Evolutionary conservation across 2,113 vertebrate species (phyloP), one percentile per base, ranked within the genome.

Genomic region (Sylvietta virens): DNA sequence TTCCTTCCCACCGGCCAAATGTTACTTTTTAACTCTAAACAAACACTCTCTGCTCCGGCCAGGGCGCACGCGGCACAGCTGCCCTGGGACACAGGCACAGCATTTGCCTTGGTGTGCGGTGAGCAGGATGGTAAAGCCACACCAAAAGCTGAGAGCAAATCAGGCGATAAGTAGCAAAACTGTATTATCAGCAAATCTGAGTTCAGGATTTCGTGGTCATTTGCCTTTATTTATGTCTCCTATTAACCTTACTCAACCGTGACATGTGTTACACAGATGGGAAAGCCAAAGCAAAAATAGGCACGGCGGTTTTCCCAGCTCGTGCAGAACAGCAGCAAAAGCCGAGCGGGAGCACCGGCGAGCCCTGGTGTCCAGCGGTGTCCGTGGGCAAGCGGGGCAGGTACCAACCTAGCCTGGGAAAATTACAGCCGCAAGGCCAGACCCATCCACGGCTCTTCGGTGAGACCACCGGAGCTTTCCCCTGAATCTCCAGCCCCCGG

Each of bases 201-300:
- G 57, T 37, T 77, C 51, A 66, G 91, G 88, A 94, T 93, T 95
- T 95, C 94, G 89, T 84, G 67, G 80, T 86, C 92, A 74, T 86
- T 95, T 92, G 87, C 79, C 83, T 92, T 91, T 90, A 83, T 91
- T 92, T 93, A 94, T 94, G 87, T 62, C 79, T 91, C 58, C 69
- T 61, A 28, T 92, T 91, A 93, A 85, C 90, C 90, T 88, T 54
- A 42, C 39, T 79, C 86, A 88, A 13, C 88, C 79, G 14, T 5
- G 31, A 81, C 93, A 95, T 39, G 19, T 94, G 93, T 92, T 81
- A 7, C 10, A 1, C 95, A 96, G 93, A 90, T 94, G 90, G 84
- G 71, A 67, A 80, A 83, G 67, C 58, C 64, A 16, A 89, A 77
- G 79, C 37, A 54, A 54, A 94, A 92, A 47, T 24, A 72, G 48